Conservation (phyloP, 2,888 invertebrate species). For the Cephus nigrinus region DNA sequence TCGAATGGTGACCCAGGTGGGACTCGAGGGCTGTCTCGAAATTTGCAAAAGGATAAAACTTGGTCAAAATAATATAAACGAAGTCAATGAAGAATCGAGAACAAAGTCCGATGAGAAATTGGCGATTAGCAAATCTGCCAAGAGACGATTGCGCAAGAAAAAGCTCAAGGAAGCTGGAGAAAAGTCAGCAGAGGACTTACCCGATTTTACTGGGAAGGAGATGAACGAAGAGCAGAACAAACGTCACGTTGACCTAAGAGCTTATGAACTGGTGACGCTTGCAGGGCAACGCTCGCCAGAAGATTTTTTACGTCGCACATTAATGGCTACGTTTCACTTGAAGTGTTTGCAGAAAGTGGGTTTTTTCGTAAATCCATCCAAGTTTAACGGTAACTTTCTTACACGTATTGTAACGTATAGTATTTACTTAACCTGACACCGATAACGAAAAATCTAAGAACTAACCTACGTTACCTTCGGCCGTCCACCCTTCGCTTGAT, state of each 20-base stretch:
- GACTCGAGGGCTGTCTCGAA: constrained; percentile 67
- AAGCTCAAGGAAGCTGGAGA: constrained; percentile 39
- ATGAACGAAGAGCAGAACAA: constrained; percentile 63
- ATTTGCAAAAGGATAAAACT: constrained; percentile 66
- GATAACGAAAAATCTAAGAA: too few species aligned
- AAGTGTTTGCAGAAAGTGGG: constrained; percentile 76
- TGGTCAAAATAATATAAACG: constrained; percentile 4
- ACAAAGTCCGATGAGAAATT: constrained; percentile 15
- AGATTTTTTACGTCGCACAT: constrained; percentile 80
- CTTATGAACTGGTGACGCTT: constrained; percentile 77
- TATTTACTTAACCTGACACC: too few species aligned
- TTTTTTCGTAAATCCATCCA: constrained; percentile 66
- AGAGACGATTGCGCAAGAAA: constrained; percentile 46
- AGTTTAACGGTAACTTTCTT: constrained; percentile 23
- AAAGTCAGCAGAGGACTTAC: neutral
- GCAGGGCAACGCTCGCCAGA: constrained; percentile 71
- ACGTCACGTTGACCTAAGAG: constrained; percentile 64
- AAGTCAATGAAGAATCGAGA: neutral
- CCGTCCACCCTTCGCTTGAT: too few species aligned
- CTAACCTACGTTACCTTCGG: too few species aligned
- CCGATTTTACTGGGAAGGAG: constrained; percentile 29
- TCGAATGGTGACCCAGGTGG: constrained; percentile 80
- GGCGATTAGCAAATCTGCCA: constrained; percentile 43
- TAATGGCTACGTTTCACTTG: constrained; percentile 82
- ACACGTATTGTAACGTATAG: too few species aligned